Base-by-base conservation (phyloP, 1,140 invertebrate species). In the Coelopa frigida region DNA sequence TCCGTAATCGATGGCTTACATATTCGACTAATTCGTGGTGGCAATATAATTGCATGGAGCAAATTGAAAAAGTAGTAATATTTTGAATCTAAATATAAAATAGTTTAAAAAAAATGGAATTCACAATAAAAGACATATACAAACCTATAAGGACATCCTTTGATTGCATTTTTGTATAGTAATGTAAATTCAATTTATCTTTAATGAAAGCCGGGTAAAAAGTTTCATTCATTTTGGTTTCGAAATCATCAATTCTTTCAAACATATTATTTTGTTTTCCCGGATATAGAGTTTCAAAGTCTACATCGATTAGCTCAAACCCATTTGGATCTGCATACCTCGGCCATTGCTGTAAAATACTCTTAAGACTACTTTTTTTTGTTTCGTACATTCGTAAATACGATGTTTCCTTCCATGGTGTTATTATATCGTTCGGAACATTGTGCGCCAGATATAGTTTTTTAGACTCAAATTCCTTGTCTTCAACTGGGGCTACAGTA, bases 311-410 rank as follows among this genome's bases (percentile, higher is more conserved):
- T 37, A 37, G 15, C 8, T 37, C 35, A 15, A 7, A 15, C 18
- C 35, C 35, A 37, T 37, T 37, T 10, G 35, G 35, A 15, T 37
- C 35, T 15, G 11, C 18, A 37, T 37, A 37, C 18, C 35, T 37
- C 8, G 35, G 35, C 35, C 35, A 37, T 11, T 37, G 11, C 8
- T 37, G 7, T 10, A 37, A 7, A 10, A 37, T 10, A 10, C 18
- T 15, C 18, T 8, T 37, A 7, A 8, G 18, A 37, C 11, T n/a
- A n/a, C n/a, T n/a, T n/a, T n/a, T n/a, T 37, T 37, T 37, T 10
- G 7, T 37, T 37, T 37, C 35, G 11, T 37, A 17, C 35, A 37
- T 37, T 37, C 35, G 8, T 15, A 37, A 37, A 37, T n/a, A 37
- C 18, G 35, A 37, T 8, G 35, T 37, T 15, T 37, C 35, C 18